Percentiles rank a stretch among this genome's conserved stretches.
Evolutionary conservation across 2,888 invertebrate species (phyloP).

Genomic region (Bhutanitis thaidina): DNA sequence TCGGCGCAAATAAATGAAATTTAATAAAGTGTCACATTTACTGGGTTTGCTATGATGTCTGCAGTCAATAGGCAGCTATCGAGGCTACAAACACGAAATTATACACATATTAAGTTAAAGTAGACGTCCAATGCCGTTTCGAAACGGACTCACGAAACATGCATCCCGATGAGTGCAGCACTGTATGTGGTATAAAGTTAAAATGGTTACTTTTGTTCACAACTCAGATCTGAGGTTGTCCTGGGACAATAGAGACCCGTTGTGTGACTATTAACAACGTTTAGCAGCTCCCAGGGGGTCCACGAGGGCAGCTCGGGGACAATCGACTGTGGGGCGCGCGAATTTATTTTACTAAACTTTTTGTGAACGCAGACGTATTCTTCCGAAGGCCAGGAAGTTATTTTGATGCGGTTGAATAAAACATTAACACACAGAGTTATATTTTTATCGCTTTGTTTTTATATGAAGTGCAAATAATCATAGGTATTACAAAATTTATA

Average conservation of each 20-base stretch:
- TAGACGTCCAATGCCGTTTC: neutral
- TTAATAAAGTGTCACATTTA: conserved; percentile 31
- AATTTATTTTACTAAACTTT: conserved; percentile 20
- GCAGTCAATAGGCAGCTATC: neutral
- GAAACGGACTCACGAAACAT: neutral
- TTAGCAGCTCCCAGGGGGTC: conserved; percentile 28
- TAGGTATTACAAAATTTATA: too few species aligned
- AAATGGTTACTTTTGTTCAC: neutral
- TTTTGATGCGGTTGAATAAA: too few species aligned
- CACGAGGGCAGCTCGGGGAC: conserved; percentile 9
- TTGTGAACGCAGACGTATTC: neutral
- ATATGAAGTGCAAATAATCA: too few species aligned
- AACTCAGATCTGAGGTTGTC: conserved; percentile 1
- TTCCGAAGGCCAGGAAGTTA: too few species aligned
- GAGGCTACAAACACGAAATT: neutral
- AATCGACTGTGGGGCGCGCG: conserved; percentile 16
- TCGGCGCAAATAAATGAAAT: conserved; percentile 24
- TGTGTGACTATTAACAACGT: conserved; percentile 30
- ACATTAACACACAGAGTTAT: too few species aligned
- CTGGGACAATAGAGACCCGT: conserved; percentile 21
- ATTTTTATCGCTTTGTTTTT: too few species aligned
- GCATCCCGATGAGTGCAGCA: neutral
- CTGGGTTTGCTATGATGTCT: conserved; percentile 13
- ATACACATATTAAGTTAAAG: neutral
- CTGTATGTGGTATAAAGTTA: neutral